Evolutionary conservation across 64 coral and sea anemone genomes (phyloP).

Genomic region (Montipora sp.): DNA sequence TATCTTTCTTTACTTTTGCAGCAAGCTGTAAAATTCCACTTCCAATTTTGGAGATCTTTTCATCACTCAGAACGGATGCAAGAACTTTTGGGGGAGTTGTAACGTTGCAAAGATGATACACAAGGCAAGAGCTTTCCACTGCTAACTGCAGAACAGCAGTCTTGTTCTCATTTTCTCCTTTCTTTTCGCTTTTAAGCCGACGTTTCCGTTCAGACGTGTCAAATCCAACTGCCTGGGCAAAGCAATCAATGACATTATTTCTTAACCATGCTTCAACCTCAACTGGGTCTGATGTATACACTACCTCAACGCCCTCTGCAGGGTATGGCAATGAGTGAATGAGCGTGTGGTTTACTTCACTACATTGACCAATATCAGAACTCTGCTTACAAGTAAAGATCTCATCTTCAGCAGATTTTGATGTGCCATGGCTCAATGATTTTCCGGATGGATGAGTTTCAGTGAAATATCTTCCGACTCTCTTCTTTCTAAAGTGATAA

Average conservation of each 20-base stretch:
- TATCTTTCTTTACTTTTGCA: slow-evolving; percentile 73
- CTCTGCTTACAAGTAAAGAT: no score
- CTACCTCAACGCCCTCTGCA: slow-evolving; percentile 80
- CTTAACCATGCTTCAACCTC: slow-evolving; percentile 86
- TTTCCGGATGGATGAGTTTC: no score
- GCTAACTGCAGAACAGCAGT: slow-evolving; percentile 93
- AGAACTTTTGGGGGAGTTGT: slow-evolving; percentile 67
- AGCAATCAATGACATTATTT: slow-evolving; percentile 78
- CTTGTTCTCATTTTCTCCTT: slow-evolving; percentile 83
- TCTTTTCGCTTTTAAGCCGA: slow-evolving; percentile 85
- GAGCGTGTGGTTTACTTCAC: not conserved
- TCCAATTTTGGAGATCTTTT: slow-evolving; percentile 86
- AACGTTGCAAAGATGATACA: slow-evolving; percentile 82
- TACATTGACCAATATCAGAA: no score
- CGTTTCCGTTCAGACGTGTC: slow-evolving; percentile 96
- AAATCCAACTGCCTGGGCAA: slow-evolving; percentile 71
- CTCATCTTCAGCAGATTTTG: no score
- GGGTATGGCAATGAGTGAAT: slow-evolving; percentile 64
- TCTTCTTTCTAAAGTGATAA: not conserved
- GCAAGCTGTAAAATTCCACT: slow-evolving; percentile 90
- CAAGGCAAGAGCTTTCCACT: slow-evolving; percentile 68
- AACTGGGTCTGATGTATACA: slow-evolving; percentile 79
- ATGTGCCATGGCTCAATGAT: no score
- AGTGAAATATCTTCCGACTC: no score
- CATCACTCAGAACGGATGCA: slow-evolving; percentile 41